Base-by-base conservation (phyloP, 1,140 invertebrate species). In the Plutomurus gul region DNA sequence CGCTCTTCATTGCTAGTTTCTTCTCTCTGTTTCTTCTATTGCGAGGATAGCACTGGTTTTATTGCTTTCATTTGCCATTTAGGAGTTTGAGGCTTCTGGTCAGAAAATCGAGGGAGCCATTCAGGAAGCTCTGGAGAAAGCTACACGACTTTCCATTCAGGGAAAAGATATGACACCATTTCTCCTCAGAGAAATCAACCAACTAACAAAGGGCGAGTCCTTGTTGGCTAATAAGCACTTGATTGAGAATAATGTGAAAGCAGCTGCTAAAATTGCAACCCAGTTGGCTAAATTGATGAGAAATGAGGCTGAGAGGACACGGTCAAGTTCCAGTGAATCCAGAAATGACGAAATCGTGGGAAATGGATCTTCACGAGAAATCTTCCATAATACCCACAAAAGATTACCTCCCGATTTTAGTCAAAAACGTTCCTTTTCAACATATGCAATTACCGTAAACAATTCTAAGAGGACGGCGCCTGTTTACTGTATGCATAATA, bases 141-240 rank as follows among this genome's bases (percentile, higher is more conserved):
- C 93, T 13, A 87, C 90, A 56, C 79, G 86, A 6, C 86, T 88
- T 79, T 88, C 89, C n/a, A 90, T 98, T 25, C 85, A 81, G 16
- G 96, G 96, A 3, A 97, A 96, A 87, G 90, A 94, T 84, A 91
- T 99, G 8, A 99, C 97, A 0, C 98, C 98, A 1, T 99, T 93
- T 87, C 87, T 99, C 16, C 87, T 99, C 16, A 87, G 90, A 16
- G 88, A 91, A 84, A 91, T 99, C 10, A 90, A 91, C 75, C 87
- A 92, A 84, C 88, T 94, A 5, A 98, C 96, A 0, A 85, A 88
- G 13, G 96, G 96, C 51, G 89, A 88, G 82, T 97, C 96, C 8
- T 88, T 99, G 16, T 80, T 88, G 85, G 89, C 96, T 18, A 98
- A 84, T 78, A 65, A 79, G 74, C 75, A 47, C 49, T 71, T 99